Percentiles rank a stretch among this genome's conserved stretches.
phyloP scores from a whole-genome alignment of 2,888 invertebrate species.

The Celastrina argiolus region DNA sequence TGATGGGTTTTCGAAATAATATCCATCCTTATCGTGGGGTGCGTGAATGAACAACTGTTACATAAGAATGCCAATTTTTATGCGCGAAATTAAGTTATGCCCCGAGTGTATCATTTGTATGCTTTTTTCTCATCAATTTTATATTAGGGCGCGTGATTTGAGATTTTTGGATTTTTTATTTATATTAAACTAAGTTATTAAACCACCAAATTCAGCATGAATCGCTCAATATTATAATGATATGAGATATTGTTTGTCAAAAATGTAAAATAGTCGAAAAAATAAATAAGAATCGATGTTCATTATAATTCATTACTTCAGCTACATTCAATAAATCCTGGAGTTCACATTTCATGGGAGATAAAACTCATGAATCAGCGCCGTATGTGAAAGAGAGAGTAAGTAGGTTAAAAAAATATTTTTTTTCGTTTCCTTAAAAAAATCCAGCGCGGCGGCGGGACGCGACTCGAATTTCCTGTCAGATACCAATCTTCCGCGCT shows the following conservation, averaged over 20 bases:
- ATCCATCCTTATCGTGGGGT: slow-evolving; percentile 71
- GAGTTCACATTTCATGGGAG: slow-evolving; percentile 70
- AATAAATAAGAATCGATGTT: slow-evolving; percentile 29
- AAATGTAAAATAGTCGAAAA: background rate
- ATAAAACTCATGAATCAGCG: slow-evolving; percentile 76
- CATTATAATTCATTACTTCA: slow-evolving; percentile 58
- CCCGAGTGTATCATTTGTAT: slow-evolving; percentile 50
- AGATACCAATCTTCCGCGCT: slow-evolving; percentile 76
- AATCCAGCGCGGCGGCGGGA: slow-evolving; percentile 62
- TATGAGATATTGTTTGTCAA: too few species aligned
- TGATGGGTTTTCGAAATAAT: slow-evolving; percentile 78
- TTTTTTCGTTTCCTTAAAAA: slow-evolving; percentile 67
- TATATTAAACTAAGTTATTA: background rate
- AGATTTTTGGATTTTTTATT: background rate
- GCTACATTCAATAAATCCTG: slow-evolving; percentile 65
- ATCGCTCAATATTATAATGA: too few species aligned
- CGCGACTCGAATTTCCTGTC: slow-evolving; percentile 73
- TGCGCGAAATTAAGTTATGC: slow-evolving; percentile 72
- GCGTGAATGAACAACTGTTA: slow-evolving; percentile 65
- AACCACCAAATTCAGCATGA: too few species aligned
- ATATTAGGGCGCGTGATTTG: background rate
- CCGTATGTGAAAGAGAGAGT: slow-evolving; percentile 66
- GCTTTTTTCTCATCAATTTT: slow-evolving; percentile 19
- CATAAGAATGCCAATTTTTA: slow-evolving; percentile 75
- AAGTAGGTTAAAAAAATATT: too few species aligned